Base-by-base conservation (phyloP, 2,113 vertebrate species). In the Seriola rivoliana region DNA sequence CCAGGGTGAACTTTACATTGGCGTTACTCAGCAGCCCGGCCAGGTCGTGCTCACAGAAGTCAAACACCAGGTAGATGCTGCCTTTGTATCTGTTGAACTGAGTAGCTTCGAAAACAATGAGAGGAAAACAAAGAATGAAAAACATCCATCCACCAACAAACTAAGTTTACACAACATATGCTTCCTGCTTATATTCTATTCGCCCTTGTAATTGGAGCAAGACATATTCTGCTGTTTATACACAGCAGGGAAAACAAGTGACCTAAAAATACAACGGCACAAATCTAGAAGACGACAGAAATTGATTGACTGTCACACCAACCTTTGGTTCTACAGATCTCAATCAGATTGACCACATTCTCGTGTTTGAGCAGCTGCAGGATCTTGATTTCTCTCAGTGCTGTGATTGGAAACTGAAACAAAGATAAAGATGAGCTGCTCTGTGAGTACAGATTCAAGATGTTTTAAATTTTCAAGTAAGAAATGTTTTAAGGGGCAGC, bases 241-340 rank as follows among this genome's bases (percentile, higher is more conserved):
- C 7, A 50, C 10, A 36, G 34, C 34, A 36, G 8, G 10, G 1
- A n/a, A 23, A 44, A 32, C 1, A 2, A 66, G 8, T 25, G 4
- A 14, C 3, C 3, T 11, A n/a, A 52, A 54, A 10, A 54, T n/a
- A 1, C n/a, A 21, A 12, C 8, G 0, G 3, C 21, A 52, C 9
- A 62, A 50, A 63, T 1, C 1, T 4, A 50, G 11, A 58, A 29
- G 5, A 50, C 11, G 34, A 5, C 50, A 65, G 42, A 62, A 25
- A 57, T 29, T 16, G 25, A 76, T 5, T 60, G 10, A 58, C 25
- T 3, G 42, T 19, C 32, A 42, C 94, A 96, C 89, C 55, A 89
- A 98, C 98, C 97, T 97, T 99, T 99, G 44, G 98, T 99, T 91
- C 98, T 95, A 94, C 98, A 99, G 91, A 99, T 99, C 91, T 99